phyloP scores from a whole-genome alignment of 2,797 vertebrate species.

The Garrulus glandarius region DNA sequence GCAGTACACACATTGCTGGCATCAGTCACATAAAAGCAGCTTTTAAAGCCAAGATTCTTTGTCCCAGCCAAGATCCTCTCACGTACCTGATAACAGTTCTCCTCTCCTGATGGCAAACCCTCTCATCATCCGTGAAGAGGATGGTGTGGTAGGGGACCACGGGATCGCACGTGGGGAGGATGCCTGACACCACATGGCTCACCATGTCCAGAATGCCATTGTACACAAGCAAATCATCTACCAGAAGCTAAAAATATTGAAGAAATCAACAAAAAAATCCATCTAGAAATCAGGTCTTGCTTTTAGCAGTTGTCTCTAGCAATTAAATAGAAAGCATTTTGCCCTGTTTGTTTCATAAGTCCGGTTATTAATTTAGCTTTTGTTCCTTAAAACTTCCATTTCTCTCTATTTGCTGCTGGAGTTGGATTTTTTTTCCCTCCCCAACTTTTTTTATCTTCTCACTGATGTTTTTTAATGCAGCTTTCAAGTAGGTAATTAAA shows the following conservation, averaged over 20 bases:
- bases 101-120: conserved; percentile 81
- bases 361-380: neutral
- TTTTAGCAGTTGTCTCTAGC: neutral
- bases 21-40: neutral
- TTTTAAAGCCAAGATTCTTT: neutral
- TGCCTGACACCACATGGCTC: conserved; percentile 79
- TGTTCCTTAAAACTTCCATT: neutral
- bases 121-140: conserved; percentile 87
- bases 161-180: conserved; percentile 90
- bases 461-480: neutral
- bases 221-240: conserved; percentile 95
- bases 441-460: neutral
- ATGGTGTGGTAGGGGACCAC: conserved; percentile 90
- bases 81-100: conserved; percentile 85
- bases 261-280: neutral
- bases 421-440: neutral
- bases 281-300: neutral
- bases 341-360: neutral
- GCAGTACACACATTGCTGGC: neutral
- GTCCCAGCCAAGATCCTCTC: neutral
- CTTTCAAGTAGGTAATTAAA: conserved; percentile 36
- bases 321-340: neutral
- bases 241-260: conserved; percentile 82
- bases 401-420: neutral
- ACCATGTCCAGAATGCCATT: conserved; percentile 90